A percentile compares a stretch with the other conserved stretches of the same genome.
Conservation (phyloP, 2,888 invertebrate genomes). For the Drosophila diplacantha region DNA sequence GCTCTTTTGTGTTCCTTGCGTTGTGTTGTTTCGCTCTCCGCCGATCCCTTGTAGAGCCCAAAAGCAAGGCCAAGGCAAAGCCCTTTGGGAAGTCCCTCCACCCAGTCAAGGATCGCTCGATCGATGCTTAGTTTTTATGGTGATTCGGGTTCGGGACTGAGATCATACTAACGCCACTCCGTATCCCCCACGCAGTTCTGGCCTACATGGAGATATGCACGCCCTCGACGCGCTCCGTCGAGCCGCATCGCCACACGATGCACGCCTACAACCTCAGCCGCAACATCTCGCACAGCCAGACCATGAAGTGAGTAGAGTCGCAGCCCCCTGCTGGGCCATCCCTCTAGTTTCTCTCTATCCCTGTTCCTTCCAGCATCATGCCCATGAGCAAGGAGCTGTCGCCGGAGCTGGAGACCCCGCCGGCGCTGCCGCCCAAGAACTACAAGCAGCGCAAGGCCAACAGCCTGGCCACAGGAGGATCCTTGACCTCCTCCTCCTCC, state of each 20-base stretch:
- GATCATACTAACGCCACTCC: neutral
- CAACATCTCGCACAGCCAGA: conserved; percentile 77
- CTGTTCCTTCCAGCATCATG: conserved; percentile 57
- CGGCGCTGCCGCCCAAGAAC: conserved; percentile 82
- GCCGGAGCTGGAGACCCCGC: conserved; percentile 78
- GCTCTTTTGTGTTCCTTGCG: conserved; percentile 19
- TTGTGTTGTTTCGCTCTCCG: conserved; percentile 1
- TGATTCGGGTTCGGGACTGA: too few species aligned
- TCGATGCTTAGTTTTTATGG: conserved; percentile 24
- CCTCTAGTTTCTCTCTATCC: neutral
- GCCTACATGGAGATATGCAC: conserved; percentile 98
- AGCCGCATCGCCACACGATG: conserved; percentile 91
- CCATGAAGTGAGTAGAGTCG: conserved; percentile 75
- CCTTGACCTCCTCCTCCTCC: conserved; percentile 48
- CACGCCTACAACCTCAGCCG: conserved; percentile 83
- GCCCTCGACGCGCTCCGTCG: conserved; percentile 85
- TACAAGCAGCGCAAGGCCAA: conserved; percentile 74
- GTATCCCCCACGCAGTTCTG: conserved; percentile 83
- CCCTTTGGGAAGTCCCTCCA: neutral
- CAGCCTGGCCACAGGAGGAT: neutral
- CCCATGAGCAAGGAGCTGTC: conserved; percentile 69
- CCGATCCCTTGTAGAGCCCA: conserved; percentile 19
- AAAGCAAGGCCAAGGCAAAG: neutral
- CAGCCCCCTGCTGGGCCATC: too few species aligned
- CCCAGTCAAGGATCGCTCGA: conserved; percentile 24